Evolutionary conservation across 2,797 vertebrate genomes (phyloP).

Genomic region (Hydrophis major): DNA sequence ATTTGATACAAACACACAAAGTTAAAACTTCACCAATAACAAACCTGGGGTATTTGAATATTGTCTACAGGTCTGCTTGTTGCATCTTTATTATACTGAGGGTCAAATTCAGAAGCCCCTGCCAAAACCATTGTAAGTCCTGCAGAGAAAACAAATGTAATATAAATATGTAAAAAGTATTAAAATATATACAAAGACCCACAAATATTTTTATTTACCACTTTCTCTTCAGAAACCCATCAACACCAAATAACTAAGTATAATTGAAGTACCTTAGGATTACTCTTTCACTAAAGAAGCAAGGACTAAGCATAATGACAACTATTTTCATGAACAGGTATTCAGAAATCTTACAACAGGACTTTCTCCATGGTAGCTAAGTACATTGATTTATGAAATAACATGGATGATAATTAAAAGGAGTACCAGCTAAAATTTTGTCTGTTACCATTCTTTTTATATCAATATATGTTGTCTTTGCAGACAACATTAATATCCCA

Average conservation of each 20-base stretch:
- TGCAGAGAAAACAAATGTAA: slow-evolving; percentile 61
- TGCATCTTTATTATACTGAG: slow-evolving; percentile 97
- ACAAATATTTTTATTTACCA: not conserved
- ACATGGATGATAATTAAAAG: not conserved
- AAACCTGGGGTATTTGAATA: slow-evolving; percentile 94
- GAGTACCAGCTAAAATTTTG: not conserved
- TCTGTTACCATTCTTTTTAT: not conserved
- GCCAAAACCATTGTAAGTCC: slow-evolving; percentile 95
- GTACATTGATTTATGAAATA: not conserved
- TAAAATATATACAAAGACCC: not conserved
- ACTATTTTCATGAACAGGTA: not conserved
- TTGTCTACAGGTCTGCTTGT: slow-evolving; percentile 96
- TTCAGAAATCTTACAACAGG: not conserved
- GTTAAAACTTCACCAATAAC: slow-evolving; percentile 1
- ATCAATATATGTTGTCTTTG: not conserved
- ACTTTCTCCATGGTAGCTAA: not conserved
- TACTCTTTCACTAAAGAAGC: not conserved
- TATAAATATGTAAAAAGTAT: not conserved
- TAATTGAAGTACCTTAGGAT: not conserved
- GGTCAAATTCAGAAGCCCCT: slow-evolving; percentile 96
- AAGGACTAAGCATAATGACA: not conserved
- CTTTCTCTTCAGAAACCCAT: too few species aligned
- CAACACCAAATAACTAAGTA: not conserved
- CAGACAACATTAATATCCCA: not conserved
- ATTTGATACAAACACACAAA: slow-evolving; percentile 5